Evolutionary conservation across 2,888 invertebrate genomes (phyloP), one percentile per base, ranked within the genome.

Genomic region (Lordiphosa andalusiaca): DNA sequence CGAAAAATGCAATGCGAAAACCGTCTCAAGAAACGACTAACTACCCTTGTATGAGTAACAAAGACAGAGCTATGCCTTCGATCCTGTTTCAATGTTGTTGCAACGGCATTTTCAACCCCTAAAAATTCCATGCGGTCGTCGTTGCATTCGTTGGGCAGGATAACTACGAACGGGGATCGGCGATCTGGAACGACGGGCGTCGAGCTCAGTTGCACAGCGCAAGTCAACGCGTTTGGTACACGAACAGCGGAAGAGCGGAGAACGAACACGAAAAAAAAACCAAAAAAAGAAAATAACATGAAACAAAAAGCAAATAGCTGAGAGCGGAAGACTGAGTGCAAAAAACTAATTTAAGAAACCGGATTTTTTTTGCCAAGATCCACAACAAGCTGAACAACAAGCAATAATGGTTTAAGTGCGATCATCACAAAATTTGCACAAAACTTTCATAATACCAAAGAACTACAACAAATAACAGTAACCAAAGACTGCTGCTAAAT

Each of bases 161-260:
- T 70, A 81, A 85, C 71, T 44, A 61, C 60, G 49, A 67, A 41
- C 76, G 67, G 76, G 73, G 84, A 64, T 80, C 80, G 83, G 55
- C 85, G 85, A 81, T 78, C 80, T 81, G 85, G 85, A 81, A 81
- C 80, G 78, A 63, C 48, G 59, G 53, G 46, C 68, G 73, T 63
- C 61, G 65, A 71, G 80, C 73, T 87, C 80, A 87, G 87, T 87
- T 87, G 67, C 73, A 72, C 70, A 76, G 65, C 69, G 72, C 71
- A 78, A 73, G 82, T 73, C 81, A 71, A 78, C 67, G 77, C 67
- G 74, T 72, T 66, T 69, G 71, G 72, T 81, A 85, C 83, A 69
- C 30, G 41, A 55, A 40, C 60, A 48, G 33, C 51, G 38, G 58
- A 60, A 60, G 64, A 67, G 42, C 6, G 52, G 40, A 61, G 61